Percentiles rank a stretch among this genome's conserved stretches.
Evolutionary conservation across 2,888 invertebrate species (phyloP).

Genomic region (Seira ritae): DNA sequence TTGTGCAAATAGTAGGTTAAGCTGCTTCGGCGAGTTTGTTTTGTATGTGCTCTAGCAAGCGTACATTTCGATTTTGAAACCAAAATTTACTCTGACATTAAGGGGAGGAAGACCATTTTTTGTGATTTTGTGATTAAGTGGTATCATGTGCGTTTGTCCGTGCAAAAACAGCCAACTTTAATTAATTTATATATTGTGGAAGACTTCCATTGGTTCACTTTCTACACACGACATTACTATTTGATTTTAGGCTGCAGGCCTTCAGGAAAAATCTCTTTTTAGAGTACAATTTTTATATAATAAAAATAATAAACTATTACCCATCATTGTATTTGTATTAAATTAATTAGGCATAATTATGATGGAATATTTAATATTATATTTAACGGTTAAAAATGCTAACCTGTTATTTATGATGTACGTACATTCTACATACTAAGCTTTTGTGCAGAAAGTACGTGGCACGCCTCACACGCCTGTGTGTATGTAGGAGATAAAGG

Average conservation of each 20-base stretch:
- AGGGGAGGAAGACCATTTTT: no score
- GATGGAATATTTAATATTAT: no score
- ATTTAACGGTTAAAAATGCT: constrained; percentile 2
- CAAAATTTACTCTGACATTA: no score
- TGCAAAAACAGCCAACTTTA: not conserved
- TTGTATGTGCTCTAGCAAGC: no score
- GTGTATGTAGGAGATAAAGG: not conserved
- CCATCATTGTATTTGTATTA: not conserved
- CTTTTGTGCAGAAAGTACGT: constrained; percentile 22
- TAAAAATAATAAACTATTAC: not conserved
- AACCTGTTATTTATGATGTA: constrained; percentile 1
- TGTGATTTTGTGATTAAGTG: no score
- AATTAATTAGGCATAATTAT: no score
- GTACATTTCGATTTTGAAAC: no score
- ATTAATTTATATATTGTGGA: no score
- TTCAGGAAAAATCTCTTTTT: constrained; percentile 17
- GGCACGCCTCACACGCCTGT: no score
- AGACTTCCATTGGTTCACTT: not conserved
- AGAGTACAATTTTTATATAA: constrained; percentile 26
- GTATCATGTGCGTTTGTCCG: not conserved
- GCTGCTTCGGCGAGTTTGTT: no score
- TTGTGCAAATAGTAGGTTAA: no score
- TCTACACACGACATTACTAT: not conserved
- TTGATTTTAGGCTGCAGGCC: not conserved
- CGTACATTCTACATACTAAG: not conserved